Conservation (phyloP, 2,113 vertebrate genomes). For the Gavialis gangeticus region DNA sequence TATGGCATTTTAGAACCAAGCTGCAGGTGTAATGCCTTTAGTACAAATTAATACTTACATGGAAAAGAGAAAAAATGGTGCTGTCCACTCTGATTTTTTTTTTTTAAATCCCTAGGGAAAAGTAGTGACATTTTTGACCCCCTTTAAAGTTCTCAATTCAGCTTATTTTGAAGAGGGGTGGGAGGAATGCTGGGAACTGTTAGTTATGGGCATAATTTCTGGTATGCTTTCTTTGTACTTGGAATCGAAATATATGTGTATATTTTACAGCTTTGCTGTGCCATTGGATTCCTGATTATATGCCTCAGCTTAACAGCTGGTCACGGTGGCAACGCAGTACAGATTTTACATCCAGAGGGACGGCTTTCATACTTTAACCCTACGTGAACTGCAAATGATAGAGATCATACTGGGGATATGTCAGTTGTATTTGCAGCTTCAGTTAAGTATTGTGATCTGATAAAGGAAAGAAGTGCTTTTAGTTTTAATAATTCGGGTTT, state of each 20-base stretch:
- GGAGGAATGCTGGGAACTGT: constrained; percentile 31
- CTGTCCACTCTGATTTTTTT: neutral
- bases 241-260: neutral
- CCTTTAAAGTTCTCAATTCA: neutral
- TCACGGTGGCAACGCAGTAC: constrained; percentile 2
- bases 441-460: neutral
- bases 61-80: neutral
- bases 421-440: neutral
- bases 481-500: neutral
- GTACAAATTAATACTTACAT: neutral
- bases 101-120: neutral
- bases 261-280: constrained; percentile 40
- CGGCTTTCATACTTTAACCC: constrained; percentile 24
- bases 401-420: neutral
- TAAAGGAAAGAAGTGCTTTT: neutral
- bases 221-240: neutral
- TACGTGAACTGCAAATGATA: neutral
- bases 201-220: constrained; percentile 43
- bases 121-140: neutral
- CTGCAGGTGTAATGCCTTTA: neutral
- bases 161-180: neutral
- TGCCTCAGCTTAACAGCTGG: constrained; percentile 46
- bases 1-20: neutral
- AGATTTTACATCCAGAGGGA: neutral
- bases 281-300: constrained; percentile 50